Percentiles rank a stretch among this genome's conserved stretches.
These are phyloP conservation scores for Nycticorax nycticorax DNA, from an alignment of 2,113 vertebrate species.

Conservation along the genomic window DNA sequence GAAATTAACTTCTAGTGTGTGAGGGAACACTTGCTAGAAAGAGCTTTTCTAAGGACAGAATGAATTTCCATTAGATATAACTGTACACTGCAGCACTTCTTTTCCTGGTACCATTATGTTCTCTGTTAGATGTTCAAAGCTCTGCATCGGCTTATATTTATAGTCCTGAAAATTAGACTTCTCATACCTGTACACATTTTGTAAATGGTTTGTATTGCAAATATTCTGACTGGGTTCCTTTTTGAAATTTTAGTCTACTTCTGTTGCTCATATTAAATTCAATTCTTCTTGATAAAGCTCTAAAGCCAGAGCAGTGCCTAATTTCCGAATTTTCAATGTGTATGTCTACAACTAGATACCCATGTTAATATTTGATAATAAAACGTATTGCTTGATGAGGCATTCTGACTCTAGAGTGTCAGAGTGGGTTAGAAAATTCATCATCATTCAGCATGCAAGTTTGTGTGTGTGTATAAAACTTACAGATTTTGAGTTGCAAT, in stretches of 20 bases:
- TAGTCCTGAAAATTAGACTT: not conserved
- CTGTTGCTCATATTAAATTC: not conserved
- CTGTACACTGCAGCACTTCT: not conserved
- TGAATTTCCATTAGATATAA: not conserved
- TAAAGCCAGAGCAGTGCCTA: not conserved
- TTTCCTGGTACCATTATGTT: not conserved
- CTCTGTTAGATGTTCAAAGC: not conserved
- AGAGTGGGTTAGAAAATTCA: not conserved
- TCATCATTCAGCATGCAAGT: not conserved
- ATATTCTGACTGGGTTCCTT: not conserved
- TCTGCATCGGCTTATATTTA: not conserved
- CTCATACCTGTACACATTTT: not conserved
- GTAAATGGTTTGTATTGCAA: not conserved
- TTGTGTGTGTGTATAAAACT: not conserved
- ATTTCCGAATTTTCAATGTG: not conserved
- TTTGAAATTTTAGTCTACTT: not conserved
- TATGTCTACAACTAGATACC: not conserved
- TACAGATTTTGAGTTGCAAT: not conserved
- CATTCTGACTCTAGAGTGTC: not conserved
- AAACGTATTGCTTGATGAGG: not conserved
- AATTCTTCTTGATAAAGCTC: not conserved
- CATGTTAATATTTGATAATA: not conserved
- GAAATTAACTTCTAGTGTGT: not conserved
- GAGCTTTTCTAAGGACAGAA: not conserved
- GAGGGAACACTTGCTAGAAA: not conserved